Evolutionary conservation across 2,888 invertebrate genomes (phyloP).

Genomic region (Deroplatys truncata): DNA sequence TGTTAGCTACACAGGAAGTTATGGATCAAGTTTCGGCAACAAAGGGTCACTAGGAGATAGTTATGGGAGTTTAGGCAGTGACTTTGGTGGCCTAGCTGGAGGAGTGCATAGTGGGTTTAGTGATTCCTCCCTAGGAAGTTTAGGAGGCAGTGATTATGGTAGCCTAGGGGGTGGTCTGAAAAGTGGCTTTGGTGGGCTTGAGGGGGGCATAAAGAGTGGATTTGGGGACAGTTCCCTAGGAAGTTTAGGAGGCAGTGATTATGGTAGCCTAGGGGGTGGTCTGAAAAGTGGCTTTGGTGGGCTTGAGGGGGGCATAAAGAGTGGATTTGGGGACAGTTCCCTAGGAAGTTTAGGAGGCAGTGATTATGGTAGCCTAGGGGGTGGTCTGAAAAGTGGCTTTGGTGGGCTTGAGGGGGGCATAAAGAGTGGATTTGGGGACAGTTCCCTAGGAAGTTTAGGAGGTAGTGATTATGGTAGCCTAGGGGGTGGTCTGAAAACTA

Average conservation of each 20-base stretch:
- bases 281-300: neutral
- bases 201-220: neutral
- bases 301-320: neutral
- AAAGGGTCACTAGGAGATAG: neutral
- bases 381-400: too few relatives aligned
- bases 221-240: neutral
- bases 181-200: neutral
- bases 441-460: too few relatives aligned
- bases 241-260: neutral
- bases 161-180: too few relatives aligned
- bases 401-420: too few relatives aligned
- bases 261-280: neutral
- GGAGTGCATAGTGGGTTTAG: too few relatives aligned
- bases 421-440: too few relatives aligned
- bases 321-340: neutral
- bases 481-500: neutral
- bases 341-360: neutral
- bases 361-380: neutral
- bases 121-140: too few relatives aligned
- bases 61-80: neutral
- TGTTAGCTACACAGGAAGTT: neutral
- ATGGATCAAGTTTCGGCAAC: neutral
- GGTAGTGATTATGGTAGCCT: neutral
- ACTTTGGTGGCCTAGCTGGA: too few relatives aligned
- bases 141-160: too few relatives aligned